phyloP scores from a whole-genome alignment of 2,888 invertebrate species.

The Neoascia interrupta region DNA sequence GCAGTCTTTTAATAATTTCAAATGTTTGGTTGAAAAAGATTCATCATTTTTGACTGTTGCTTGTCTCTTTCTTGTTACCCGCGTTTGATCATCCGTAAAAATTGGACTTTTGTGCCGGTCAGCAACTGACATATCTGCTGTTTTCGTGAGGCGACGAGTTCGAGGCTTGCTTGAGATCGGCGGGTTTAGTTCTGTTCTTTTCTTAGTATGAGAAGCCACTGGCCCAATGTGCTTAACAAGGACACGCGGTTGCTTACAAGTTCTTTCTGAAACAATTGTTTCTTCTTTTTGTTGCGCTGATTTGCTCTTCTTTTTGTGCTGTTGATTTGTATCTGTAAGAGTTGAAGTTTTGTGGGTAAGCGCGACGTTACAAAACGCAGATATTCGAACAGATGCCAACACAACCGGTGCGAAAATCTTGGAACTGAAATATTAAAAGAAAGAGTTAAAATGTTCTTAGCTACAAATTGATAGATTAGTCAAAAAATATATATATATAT shows the following conservation, averaged over 20 bases:
- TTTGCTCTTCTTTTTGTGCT: constrained; percentile 35
- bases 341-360: constrained; percentile 4
- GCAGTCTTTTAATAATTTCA: constrained; percentile 65
- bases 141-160: constrained; percentile 25
- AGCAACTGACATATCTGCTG: not conserved
- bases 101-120: constrained; percentile 9
- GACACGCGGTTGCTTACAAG: constrained; percentile 6
- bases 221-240: not conserved
- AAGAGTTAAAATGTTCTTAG: not conserved
- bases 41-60: constrained; percentile 11
- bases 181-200: not conserved
- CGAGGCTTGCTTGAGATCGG: constrained; percentile 18
- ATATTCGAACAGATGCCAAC: constrained; percentile 67
- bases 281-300: not conserved
- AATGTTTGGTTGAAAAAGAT: constrained; percentile 49
- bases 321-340: constrained; percentile 1
- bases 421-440: constrained; percentile 48
- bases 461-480: too few relatives aligned
- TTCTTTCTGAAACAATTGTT: not conserved
- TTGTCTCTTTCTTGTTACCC: constrained; percentile 37
- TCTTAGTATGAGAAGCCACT: too few relatives aligned
- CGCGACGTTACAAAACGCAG: constrained; percentile 69
- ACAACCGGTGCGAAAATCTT: constrained; percentile 64
- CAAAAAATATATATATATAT: too few relatives aligned
- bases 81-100: not conserved